phyloP scores from a whole-genome alignment of 2,888 invertebrate species.

The Aleiodes alternator region DNA sequence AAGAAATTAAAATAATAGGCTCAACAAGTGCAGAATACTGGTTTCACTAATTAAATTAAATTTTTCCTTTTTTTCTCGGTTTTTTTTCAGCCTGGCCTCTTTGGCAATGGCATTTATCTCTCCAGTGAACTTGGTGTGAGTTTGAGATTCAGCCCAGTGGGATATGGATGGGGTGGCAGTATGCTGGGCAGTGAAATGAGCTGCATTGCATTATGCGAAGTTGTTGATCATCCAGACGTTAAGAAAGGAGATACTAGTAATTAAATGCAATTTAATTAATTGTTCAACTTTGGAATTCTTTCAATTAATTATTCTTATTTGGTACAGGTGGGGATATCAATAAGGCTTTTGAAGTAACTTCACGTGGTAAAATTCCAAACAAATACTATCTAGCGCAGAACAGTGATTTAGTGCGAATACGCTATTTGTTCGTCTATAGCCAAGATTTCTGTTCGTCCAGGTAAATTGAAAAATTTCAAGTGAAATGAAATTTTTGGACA shows the following conservation, averaged over 20 bases:
- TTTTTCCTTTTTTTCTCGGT: not conserved
- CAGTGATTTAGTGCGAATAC: constrained; percentile 84
- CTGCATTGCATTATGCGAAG: constrained; percentile 88
- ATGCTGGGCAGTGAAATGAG: constrained; percentile 85
- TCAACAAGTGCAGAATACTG: not conserved
- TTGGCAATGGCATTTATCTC: constrained; percentile 86
- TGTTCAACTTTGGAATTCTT: constrained; percentile 10
- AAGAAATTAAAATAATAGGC: too few species aligned
- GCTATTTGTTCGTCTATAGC: constrained; percentile 85
- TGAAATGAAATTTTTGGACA: constrained; percentile 28
- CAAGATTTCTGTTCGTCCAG: constrained; percentile 66
- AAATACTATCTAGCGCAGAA: constrained; percentile 87
- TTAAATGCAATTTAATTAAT: not conserved
- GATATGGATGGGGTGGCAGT: constrained; percentile 87
- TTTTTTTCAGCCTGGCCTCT: constrained; percentile 71
- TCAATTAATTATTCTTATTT: not conserved
- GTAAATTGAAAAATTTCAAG: constrained; percentile 55
- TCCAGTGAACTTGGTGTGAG: constrained; percentile 85
- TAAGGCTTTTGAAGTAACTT: constrained; percentile 67
- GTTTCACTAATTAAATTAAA: constrained; percentile 9
- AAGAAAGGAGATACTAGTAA: constrained; percentile 72
- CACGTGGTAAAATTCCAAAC: constrained; percentile 77
- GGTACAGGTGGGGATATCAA: constrained; percentile 62
- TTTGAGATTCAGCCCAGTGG: constrained; percentile 84
- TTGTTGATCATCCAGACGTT: constrained; percentile 83